Evolutionary conservation across 2,113 vertebrate genomes (phyloP), one percentile per base, ranked within the genome.

Genomic region (Microtus montanus): DNA sequence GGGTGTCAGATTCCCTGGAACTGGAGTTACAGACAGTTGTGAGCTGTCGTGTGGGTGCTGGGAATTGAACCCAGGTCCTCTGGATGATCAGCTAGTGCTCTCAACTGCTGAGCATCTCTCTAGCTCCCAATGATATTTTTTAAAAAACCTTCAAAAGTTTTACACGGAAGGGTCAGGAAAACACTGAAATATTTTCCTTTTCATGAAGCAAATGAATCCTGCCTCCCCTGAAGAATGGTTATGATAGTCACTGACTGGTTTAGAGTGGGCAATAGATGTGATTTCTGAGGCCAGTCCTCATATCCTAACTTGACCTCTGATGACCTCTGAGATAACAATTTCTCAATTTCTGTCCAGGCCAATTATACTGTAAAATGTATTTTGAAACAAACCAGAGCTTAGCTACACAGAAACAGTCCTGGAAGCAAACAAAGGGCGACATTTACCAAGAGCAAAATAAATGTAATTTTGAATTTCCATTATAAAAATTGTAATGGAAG

Each of bases 311-410:
- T 66, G 71, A 73, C 58, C 28, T 41, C 2, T 68, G 13, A 49
- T 70, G n/a, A 63, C 24, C 63, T 63, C 14, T 74, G 28, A 96
- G 17, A n/a, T 44, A 58, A 58, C 28, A 35, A 71, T 92, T 79
- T 20, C 41, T 87, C 4, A 38, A 71, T 82, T 93, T 44, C 84
- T 54, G 30, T 68, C 17, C 58, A 95, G 74, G 75, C 6, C 77
- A 93, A 93, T 89, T 73, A 90, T 19, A 80, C 10, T 49, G 41
- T 22, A 47, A n/a, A 93, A 66, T 61, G 44, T 79, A 54, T 87
- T 93, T 87, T 80, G 73, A 75, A 96, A 92, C 73, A 61, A 96
- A 80, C 20, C 84, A 90, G 66, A 93, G 61, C 61, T 64, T 41
- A 91, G 54, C 17, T 83, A 70, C 19, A 41, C 24, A 92, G 92